Evolutionary conservation across 2,797 vertebrate genomes (phyloP).

Genomic region (Notolabrus celidotus): DNA sequence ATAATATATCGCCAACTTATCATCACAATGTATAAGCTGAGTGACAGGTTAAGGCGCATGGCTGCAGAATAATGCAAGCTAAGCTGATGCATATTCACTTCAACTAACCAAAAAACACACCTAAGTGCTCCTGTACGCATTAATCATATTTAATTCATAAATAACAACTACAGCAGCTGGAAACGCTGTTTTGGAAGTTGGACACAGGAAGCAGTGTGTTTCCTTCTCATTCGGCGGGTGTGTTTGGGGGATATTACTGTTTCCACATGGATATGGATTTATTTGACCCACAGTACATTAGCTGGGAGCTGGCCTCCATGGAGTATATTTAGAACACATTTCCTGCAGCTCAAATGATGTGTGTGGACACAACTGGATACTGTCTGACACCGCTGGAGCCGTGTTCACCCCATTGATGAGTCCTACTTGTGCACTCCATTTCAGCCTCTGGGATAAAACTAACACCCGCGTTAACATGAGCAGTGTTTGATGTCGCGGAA

Average conservation of each 20-base stretch:
- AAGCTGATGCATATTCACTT: constrained; percentile 14
- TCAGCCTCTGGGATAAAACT: constrained; percentile 25
- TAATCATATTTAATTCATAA: constrained; percentile 55
- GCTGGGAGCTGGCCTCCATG: constrained; percentile 51
- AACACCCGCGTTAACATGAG: constrained; percentile 17
- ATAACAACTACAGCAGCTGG: constrained; percentile 7
- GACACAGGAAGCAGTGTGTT: constrained; percentile 31
- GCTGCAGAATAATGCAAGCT: not conserved
- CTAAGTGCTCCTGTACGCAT: constrained; percentile 14
- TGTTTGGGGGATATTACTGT: constrained; percentile 67
- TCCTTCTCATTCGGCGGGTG: constrained; percentile 30
- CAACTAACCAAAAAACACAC: constrained; percentile 30
- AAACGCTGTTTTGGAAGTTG: constrained; percentile 11
- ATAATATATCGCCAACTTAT: constrained; percentile 41
- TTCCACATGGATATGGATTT: constrained; percentile 79
- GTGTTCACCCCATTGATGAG: constrained; percentile 53
- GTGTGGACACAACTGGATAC: constrained; percentile 62
- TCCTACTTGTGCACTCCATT: constrained; percentile 32
- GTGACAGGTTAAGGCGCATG: constrained; percentile 1
- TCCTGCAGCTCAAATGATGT: constrained; percentile 65
- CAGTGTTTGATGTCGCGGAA: constrained; percentile 13
- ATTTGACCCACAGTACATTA: constrained; percentile 74
- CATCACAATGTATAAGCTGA: constrained; percentile 9
- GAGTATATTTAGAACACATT: constrained; percentile 75
- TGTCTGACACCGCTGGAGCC: constrained; percentile 58